A percentile compares a stretch with the other conserved stretches of the same genome.
phyloP scores from a whole-genome alignment of 2,113 vertebrate genomes.

The Mesocricetus auratus region DNA sequence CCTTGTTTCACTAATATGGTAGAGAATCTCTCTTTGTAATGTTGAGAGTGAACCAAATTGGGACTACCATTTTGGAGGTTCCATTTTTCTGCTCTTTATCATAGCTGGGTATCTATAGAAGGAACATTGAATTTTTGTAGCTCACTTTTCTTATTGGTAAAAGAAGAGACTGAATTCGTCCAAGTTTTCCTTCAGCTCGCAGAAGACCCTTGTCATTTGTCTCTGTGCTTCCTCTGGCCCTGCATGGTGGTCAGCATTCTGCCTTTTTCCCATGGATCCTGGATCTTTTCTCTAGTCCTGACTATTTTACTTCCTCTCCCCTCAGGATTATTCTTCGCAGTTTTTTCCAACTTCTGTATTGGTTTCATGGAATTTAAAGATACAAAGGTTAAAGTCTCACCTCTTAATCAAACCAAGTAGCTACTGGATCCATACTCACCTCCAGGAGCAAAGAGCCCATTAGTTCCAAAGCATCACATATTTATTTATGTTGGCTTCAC shows the following conservation, averaged over 20 bases:
- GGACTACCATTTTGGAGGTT: not conserved
- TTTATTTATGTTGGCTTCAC: constrained; percentile 19
- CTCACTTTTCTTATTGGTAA: not conserved
- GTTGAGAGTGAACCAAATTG: not conserved
- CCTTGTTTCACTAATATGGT: not conserved
- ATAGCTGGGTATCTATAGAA: not conserved
- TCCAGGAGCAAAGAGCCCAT: not conserved
- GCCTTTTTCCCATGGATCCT: not conserved
- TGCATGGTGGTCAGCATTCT: not conserved
- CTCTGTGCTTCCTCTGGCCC: not conserved
- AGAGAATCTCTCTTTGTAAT: not conserved
- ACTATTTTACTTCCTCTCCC: not conserved
- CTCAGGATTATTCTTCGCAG: not conserved
- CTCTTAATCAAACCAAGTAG: not conserved
- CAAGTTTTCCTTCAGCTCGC: not conserved
- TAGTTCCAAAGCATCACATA: not conserved
- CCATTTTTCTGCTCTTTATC: not conserved
- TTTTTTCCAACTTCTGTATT: not conserved
- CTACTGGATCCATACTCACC: not conserved
- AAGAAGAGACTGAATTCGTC: not conserved
- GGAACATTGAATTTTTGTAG: not conserved
- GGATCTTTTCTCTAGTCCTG: constrained; percentile 1
- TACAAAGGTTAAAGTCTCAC: not conserved
- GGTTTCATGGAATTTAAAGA: constrained; percentile 5
- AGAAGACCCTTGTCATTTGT: not conserved